These are phyloP conservation scores for Ischnus inquisitorius DNA, from an alignment of 2,888 invertebrate genomes.

Conservation along the genomic window DNA sequence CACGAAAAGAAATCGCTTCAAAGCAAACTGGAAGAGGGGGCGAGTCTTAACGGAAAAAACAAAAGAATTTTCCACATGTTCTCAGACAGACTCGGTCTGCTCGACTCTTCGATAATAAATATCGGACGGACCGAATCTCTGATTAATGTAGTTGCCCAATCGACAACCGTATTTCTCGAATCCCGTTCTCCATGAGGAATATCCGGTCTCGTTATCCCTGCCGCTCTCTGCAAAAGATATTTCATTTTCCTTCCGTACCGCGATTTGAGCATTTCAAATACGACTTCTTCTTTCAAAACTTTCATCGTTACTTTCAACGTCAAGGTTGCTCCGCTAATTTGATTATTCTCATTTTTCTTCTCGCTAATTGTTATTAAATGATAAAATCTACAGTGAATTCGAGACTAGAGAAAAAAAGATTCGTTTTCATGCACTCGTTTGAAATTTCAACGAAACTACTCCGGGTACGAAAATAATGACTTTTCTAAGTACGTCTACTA, in stretches of 20 bases:
- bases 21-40: not conserved
- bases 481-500: not conserved
- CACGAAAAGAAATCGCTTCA: not conserved
- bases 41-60: constrained; percentile 2
- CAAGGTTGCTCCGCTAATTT: constrained; percentile 5
- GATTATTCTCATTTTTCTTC: constrained; percentile 26
- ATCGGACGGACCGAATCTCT: constrained; percentile 72
- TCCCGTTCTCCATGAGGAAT: constrained; percentile 67
- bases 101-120: constrained; percentile 68
- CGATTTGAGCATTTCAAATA: constrained; percentile 21
- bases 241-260: constrained; percentile 51
- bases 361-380: not conserved
- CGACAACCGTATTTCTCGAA: constrained; percentile 74
- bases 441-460: not conserved
- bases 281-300: constrained; percentile 1
- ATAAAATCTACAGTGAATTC: constrained; percentile 12
- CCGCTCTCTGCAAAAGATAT: constrained; percentile 69
- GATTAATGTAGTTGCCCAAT: constrained; percentile 73
- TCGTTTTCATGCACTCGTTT: constrained; percentile 49
- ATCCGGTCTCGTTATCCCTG: constrained; percentile 66
- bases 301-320: constrained; percentile 13
- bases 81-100: constrained; percentile 65
- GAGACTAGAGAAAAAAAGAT: constrained; percentile 53
- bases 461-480: not conserved
- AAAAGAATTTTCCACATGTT: constrained; percentile 24